A percentile compares a stretch with the other conserved stretches of the same genome.
phyloP scores from a whole-genome alignment of 2,888 invertebrate species.

The Carcina quercana region DNA sequence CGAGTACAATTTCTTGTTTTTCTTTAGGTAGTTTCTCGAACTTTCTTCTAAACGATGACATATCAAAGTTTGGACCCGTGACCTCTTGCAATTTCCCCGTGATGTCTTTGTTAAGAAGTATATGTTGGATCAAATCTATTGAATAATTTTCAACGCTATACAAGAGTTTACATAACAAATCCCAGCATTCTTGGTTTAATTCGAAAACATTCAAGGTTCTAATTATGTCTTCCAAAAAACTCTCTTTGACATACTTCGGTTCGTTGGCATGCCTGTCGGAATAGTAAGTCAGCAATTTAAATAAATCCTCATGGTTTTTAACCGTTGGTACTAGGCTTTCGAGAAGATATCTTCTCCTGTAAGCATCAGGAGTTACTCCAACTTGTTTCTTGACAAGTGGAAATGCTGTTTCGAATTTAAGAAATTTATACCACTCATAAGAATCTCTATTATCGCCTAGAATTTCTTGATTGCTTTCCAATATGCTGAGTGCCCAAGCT shows the following conservation, averaged over 20 bases:
- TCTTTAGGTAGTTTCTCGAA: conserved; percentile 17
- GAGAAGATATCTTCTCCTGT: conserved; percentile 28
- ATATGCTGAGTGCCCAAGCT: conserved; percentile 24
- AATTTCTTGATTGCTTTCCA: conserved; percentile 24
- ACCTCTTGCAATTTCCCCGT: conserved; percentile 17
- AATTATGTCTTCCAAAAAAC: conserved; percentile 30
- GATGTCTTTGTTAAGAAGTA: conserved; percentile 29
- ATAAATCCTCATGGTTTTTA: conserved; percentile 30
- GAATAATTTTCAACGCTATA: conserved; percentile 36
- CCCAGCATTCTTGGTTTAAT: conserved; percentile 39
- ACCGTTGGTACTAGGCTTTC: conserved; percentile 28
- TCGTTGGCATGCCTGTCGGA: conserved; percentile 43
- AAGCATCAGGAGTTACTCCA: conserved; percentile 22
- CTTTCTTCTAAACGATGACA: conserved; percentile 5
- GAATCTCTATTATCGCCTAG: conserved; percentile 26
- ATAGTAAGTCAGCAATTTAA: conserved; percentile 35
- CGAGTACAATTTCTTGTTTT: conserved; percentile 17
- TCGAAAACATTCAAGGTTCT: conserved; percentile 29
- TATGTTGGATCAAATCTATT: conserved; percentile 32
- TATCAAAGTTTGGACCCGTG: background rate
- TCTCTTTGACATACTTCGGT: conserved; percentile 21
- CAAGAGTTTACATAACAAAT: conserved; percentile 34
- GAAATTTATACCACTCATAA: conserved; percentile 39
- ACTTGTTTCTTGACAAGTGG: conserved; percentile 31
- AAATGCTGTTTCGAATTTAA: conserved; percentile 36